These are phyloP conservation scores for Clarias fuscus DNA, from an alignment of 2,797 vertebrate species.

Conservation along the genomic window DNA sequence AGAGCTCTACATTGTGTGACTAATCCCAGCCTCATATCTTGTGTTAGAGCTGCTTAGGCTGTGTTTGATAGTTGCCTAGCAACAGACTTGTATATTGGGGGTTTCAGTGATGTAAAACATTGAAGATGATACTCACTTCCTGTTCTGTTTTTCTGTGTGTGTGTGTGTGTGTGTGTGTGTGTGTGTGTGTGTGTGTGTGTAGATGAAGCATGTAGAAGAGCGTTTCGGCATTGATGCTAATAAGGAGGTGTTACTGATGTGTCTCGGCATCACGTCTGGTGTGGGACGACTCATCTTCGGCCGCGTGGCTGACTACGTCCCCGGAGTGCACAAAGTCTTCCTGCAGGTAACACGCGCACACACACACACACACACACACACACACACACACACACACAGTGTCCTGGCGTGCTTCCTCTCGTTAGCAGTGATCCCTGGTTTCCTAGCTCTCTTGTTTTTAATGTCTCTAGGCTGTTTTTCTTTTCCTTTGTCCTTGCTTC, in stretches of 20 bases:
- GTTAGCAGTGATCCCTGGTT: not conserved
- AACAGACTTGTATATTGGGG: too few species aligned
- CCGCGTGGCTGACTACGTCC: constrained; percentile 86
- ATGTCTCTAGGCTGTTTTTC: not conserved
- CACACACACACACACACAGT: not conserved
- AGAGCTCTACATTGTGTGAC: too few species aligned
- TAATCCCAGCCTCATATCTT: too few species aligned
- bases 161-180: too few species aligned
- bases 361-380: constrained; percentile 18
- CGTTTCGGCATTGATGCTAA: constrained; percentile 73
- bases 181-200: constrained; percentile 35
- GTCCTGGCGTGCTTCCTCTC: not conserved
- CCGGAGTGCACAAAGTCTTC: constrained; percentile 90
- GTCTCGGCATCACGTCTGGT: constrained; percentile 90
- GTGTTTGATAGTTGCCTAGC: too few species aligned
- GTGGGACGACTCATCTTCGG: constrained; percentile 90
- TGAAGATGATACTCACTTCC: not conserved
- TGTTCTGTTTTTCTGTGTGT: constrained; percentile 1
- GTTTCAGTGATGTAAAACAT: not conserved
- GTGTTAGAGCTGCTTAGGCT: too few species aligned
- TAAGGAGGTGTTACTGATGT: constrained; percentile 88
- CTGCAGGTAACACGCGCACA: constrained; percentile 80
- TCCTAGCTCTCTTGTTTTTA: not conserved
- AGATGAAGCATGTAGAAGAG: constrained; percentile 92
- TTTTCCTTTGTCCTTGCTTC: not conserved